Evolutionary conservation across 2,113 vertebrate species (phyloP), one percentile per base, ranked within the genome.

Genomic region (Bagarius yarrelli): DNA sequence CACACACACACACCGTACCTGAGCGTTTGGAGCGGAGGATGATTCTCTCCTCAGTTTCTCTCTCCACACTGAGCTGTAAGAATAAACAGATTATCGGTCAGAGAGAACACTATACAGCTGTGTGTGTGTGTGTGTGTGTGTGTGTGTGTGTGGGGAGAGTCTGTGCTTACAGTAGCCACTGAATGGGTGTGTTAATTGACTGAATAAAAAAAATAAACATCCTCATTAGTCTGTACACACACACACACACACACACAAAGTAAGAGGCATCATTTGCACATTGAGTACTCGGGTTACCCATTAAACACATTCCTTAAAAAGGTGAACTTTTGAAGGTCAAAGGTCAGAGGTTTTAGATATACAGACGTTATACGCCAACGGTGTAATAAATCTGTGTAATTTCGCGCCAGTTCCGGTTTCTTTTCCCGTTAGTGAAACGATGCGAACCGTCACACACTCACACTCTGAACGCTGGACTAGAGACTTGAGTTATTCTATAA

Each of bases 11-110:
- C 50, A 64, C 71, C 74, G 57, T 84, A 87, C 81, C 84, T 85
- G 84, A 85, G 47, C 84, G 81, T 69, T 88, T 89, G 56, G 74
- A 77, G 47, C 88, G 87, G 23, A 80, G 85, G 70, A 87, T 55
- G 34, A 85, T 63, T 50, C 52, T 81, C 47, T 87, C 77, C 67
- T 74, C 86, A 30, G 64, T 27, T 30, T 78, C 25, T 67, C 77
- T 40, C 40, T 77, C 66, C 76, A 57, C 32, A 59, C 76, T 82
- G 76, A 80, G 78, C 81, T 86, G 81, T 59, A 78, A 52, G 30
- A 9, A 81, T 36, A 44, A 53, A 76, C 57, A 83, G 61, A 87
- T 36, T 13, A 76, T 21, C 19, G 70, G 27, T 52, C 53, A 53
- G 67, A 50, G 14, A 75, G 32, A 27, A 61, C 5, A 19, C 1